phyloP scores from a whole-genome alignment of 2,888 invertebrate species.

The Tetramorium bicarinatum region DNA sequence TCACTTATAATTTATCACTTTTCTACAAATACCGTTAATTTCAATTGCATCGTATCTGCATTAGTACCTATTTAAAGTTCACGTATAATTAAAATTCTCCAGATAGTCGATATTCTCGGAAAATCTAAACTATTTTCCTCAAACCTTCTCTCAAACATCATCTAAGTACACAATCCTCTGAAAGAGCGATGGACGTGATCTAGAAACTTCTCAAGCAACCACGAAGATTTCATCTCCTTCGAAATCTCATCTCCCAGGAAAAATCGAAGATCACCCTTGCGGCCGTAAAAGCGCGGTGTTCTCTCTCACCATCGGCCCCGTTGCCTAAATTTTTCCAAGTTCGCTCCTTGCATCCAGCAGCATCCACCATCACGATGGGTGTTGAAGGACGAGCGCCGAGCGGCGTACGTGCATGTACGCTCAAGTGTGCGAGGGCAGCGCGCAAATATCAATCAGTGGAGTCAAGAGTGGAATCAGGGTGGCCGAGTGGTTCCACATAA shows the following conservation, averaged over 20 bases:
- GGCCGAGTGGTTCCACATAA: slow-evolving; percentile 81
- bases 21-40: neutral
- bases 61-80: neutral
- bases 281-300: slow-evolving; percentile 29
- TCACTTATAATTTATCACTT: neutral
- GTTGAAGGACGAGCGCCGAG: slow-evolving; percentile 35
- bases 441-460: slow-evolving; percentile 81
- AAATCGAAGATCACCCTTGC: slow-evolving; percentile 33
- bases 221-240: slow-evolving; percentile 37
- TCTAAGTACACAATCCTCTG: slow-evolving; percentile 29
- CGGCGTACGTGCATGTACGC: slow-evolving; percentile 60
- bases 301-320: neutral
- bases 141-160: slow-evolving; percentile 20
- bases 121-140: neutral
- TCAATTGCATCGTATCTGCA: neutral
- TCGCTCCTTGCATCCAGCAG: slow-evolving; percentile 14
- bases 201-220: slow-evolving; percentile 7
- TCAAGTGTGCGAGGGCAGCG: slow-evolving; percentile 61
- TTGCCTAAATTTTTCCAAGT: slow-evolving; percentile 54
- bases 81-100: neutral
- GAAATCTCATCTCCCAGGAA: slow-evolving; percentile 40
- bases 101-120: too few species aligned
- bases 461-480: slow-evolving; percentile 81
- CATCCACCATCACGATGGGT: slow-evolving; percentile 19
- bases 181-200: slow-evolving; percentile 35